Evolutionary conservation across 2,888 invertebrate species (phyloP).

Genomic region (Odontothrips loti): DNA sequence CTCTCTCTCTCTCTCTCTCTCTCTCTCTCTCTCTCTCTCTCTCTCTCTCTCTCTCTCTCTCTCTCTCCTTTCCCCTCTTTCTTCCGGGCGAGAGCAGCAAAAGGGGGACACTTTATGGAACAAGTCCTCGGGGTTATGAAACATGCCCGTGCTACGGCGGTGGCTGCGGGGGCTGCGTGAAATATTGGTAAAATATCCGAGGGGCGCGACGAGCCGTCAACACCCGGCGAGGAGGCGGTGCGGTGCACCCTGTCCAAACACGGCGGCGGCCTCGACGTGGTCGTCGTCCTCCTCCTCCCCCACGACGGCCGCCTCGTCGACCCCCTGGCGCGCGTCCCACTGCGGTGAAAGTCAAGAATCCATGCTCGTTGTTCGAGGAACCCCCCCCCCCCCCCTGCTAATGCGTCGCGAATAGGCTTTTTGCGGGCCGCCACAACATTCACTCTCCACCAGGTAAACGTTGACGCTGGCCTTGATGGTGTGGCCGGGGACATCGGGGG

Average conservation of each 20-base stretch:
- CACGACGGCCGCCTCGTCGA: not conserved
- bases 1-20: too few species aligned
- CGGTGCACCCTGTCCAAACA: not conserved
- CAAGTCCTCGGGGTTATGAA: slow-evolving; percentile 11
- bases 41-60: too few species aligned
- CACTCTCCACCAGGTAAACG: not conserved
- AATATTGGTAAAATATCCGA: slow-evolving; percentile 11
- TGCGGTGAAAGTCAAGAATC: too few species aligned
- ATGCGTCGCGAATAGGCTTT: too few species aligned
- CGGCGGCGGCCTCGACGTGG: not conserved
- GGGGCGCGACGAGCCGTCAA: slow-evolving; percentile 1
- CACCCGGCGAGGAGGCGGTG: not conserved
- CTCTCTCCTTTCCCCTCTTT: not conserved
- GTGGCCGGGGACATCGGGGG: too few species aligned
- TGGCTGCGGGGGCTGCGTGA: not conserved
- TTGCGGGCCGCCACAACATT: not conserved
- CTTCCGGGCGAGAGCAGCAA: not conserved
- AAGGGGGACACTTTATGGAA: slow-evolving; percentile 18
- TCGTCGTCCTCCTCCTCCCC: not conserved
- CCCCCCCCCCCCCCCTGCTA: not conserved
- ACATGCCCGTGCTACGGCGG: not conserved
- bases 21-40: too few species aligned
- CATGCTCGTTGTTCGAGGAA: not conserved
- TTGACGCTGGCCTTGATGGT: not conserved
- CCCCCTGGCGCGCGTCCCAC: not conserved